A percentile compares a stretch with the other conserved stretches of the same genome.
Conservation (phyloP, 2,888 invertebrate genomes). For the Hyposoter dolosus region DNA sequence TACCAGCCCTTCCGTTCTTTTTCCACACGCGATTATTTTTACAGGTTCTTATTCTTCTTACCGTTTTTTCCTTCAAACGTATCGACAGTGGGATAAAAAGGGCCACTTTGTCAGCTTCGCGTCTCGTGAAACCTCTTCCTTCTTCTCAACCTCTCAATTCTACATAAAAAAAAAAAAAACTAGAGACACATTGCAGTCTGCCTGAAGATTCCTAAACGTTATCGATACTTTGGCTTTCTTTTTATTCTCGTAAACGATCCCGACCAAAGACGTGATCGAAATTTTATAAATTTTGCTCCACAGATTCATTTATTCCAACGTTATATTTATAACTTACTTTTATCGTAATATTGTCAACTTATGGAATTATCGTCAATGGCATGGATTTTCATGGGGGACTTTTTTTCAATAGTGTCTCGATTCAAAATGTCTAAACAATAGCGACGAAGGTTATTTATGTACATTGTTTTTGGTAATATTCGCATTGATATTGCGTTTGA, state of each 20-base stretch:
- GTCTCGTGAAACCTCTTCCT: not conserved
- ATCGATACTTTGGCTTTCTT: not conserved
- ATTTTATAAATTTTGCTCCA: not conserved
- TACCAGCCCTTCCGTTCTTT: not conserved
- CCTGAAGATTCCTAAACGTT: not conserved
- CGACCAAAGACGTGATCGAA: too few species aligned
- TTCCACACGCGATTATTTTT: not conserved
- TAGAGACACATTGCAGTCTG: not conserved
- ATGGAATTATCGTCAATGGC: not conserved
- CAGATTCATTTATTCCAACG: not conserved
- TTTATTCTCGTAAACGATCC: not conserved
- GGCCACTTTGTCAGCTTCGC: constrained; percentile 29
- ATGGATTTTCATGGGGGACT: not conserved
- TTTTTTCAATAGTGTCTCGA: not conserved
- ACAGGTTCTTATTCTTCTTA: not conserved
- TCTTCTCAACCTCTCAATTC: not conserved
- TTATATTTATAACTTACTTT: not conserved
- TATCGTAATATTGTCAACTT: not conserved
- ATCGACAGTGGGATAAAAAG: not conserved
- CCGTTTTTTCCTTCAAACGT: not conserved
- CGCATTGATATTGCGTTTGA: not conserved
- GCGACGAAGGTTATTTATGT: not conserved
- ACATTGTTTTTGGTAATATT: not conserved
- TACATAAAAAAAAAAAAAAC: not conserved
- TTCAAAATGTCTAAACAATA: not conserved